Evolutionary conservation across 2,113 vertebrate genomes (phyloP).

Genomic region (Clarias batrachus): DNA sequence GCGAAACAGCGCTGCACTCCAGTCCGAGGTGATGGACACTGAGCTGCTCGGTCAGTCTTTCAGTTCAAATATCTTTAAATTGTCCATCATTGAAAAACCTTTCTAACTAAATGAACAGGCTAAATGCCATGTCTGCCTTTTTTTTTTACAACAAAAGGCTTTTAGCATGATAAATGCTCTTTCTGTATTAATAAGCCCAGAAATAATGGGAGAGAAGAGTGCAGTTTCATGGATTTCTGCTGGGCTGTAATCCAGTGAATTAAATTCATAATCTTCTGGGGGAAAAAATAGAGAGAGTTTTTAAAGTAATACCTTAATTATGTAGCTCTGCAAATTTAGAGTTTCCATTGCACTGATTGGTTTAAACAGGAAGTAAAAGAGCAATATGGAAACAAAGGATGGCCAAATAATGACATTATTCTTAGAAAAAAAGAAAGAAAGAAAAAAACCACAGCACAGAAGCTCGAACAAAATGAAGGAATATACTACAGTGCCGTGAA

Average conservation of each 20-base stretch:
- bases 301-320: conserved; percentile 73
- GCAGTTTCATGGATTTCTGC: conserved; percentile 68
- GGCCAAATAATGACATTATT: conserved; percentile 76
- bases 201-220: conserved; percentile 69
- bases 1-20: not conserved
- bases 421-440: conserved; percentile 56
- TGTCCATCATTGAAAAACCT: conserved; percentile 57
- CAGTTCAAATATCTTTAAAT: conserved; percentile 50
- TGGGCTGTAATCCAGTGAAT: conserved; percentile 72
- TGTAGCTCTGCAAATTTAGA: conserved; percentile 69
- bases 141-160: conserved; percentile 65
- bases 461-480: conserved; percentile 66
- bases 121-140: conserved; percentile 54
- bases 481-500: too few species aligned
- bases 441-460: conserved; percentile 49
- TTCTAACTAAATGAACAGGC: conserved; percentile 58
- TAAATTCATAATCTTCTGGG: conserved; percentile 73
- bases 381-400: conserved; percentile 73
- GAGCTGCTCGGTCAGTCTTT: conserved; percentile 33
- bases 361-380: conserved; percentile 74
- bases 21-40: conserved; percentile 10
- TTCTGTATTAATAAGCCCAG: conserved; percentile 71
- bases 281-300: conserved; percentile 67
- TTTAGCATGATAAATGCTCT: conserved; percentile 66
- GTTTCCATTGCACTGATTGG: conserved; percentile 73